These are phyloP conservation scores for Drosophila percnosoma DNA, from an alignment of 2,888 invertebrate species.

Conservation along the genomic window DNA sequence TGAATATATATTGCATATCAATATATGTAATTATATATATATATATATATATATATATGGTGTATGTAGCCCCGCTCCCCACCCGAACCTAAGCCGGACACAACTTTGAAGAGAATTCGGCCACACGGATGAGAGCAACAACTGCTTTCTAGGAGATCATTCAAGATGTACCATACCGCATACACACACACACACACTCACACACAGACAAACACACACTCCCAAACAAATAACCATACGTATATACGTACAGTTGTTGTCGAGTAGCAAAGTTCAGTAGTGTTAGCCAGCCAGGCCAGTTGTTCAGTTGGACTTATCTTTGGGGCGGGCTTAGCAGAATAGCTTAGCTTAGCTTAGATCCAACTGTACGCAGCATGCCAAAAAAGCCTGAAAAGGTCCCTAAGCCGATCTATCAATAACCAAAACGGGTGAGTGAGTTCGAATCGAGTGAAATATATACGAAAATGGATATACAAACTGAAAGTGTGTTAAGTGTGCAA, in stretches of 20 bases:
- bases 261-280: conserved; percentile 35
- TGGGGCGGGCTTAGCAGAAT: conserved; percentile 41
- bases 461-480: conserved; percentile 43
- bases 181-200: conserved; percentile 5
- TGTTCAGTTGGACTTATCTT: conserved; percentile 34
- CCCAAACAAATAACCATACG: background rate
- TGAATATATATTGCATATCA: conserved; percentile 2
- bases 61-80: conserved; percentile 18
- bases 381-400: conserved; percentile 28
- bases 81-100: conserved; percentile 40
- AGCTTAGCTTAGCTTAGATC: conserved; percentile 48
- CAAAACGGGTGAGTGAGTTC: conserved; percentile 69
- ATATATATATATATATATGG: conserved; percentile 4
- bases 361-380: conserved; percentile 61
- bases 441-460: conserved; percentile 30
- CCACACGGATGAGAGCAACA: conserved; percentile 47
- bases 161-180: conserved; percentile 38
- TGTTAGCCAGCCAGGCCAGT: conserved; percentile 40
- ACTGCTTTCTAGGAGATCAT: conserved; percentile 34
- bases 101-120: conserved; percentile 46
- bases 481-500: conserved; percentile 43
- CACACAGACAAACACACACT: background rate
- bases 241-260: conserved; percentile 26
- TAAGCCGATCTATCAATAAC: conserved; percentile 41
- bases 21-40: background rate